Conservation (phyloP, 2,888 invertebrate species). For the Pristionchus arcanus region DNA sequence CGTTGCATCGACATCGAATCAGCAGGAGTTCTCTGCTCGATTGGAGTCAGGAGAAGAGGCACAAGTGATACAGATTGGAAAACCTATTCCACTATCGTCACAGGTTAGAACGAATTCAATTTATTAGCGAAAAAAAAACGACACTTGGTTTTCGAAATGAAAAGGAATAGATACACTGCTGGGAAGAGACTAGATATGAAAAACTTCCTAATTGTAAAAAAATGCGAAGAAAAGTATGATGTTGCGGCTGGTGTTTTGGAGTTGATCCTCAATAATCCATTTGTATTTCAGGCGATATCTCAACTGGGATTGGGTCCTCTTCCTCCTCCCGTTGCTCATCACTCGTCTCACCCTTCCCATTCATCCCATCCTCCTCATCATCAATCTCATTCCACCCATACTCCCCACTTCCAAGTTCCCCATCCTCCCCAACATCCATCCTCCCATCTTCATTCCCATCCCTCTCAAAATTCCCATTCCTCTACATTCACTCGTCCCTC, state of each 20-base stretch:
- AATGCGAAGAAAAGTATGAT: not conserved
- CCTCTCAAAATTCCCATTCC: not conserved
- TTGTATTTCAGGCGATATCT: constrained; percentile 8
- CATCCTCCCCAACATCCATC: not conserved
- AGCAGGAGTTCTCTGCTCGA: constrained; percentile 29
- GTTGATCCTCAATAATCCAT: not conserved
- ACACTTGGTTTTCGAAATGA: too few species aligned
- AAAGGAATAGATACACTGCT: too few species aligned
- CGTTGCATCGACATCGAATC: not conserved
- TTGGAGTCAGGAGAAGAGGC: constrained; percentile 65
- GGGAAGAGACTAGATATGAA: too few species aligned
- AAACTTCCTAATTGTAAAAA: too few species aligned
- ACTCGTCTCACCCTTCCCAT: not conserved
- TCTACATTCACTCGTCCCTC: not conserved
- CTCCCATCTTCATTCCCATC: not conserved
- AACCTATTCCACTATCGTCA: constrained; percentile 63
- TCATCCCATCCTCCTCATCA: not conserved
- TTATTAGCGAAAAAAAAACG: too few species aligned
- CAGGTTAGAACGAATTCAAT: constrained; percentile 39
- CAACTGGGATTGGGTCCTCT: constrained; percentile 16
- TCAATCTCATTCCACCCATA: not conserved
- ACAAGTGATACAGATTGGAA: constrained; percentile 69
- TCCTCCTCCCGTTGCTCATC: not conserved
- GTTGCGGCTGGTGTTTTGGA: not conserved
- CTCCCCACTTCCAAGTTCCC: not conserved